Conservation (phyloP, 2,888 invertebrate species). For the Drepanosiphum platanoidis region DNA sequence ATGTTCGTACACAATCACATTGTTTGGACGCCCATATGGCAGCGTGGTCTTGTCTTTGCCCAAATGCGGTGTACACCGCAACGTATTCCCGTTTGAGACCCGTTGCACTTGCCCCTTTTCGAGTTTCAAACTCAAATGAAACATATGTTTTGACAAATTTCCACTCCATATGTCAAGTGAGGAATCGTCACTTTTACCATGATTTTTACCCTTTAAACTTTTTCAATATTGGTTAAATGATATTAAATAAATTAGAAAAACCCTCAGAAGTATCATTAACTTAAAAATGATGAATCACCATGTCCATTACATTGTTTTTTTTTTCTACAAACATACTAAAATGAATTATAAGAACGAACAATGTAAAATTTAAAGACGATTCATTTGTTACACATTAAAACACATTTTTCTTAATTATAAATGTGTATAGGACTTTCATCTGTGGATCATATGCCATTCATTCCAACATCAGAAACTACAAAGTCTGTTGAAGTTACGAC, state of each 20-base stretch:
- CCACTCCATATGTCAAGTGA: slow-evolving; percentile 3
- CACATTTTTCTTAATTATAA: slow-evolving; percentile 12
- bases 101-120: background rate
- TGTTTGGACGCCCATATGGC: no score
- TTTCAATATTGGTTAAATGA: background rate
- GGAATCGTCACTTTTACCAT: background rate
- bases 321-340: no score
- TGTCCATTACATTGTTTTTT: no score
- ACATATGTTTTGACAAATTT: slow-evolving; percentile 12
- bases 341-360: no score
- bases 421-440: slow-evolving; percentile 56
- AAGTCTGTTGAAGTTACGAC: background rate
- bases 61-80: background rate
- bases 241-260: background rate
- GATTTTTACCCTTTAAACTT: background rate
- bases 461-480: slow-evolving; percentile 35
- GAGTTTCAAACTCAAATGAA: background rate
- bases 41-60: no score
- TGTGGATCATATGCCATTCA: slow-evolving; percentile 51
- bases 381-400: background rate
- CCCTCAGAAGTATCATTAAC: no score
- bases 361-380: background rate
- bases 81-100: background rate
- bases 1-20: no score
- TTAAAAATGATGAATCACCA: no score